Base-by-base conservation (phyloP, 2,113 vertebrate species). In the Neodontobutis hainanensis region DNA sequence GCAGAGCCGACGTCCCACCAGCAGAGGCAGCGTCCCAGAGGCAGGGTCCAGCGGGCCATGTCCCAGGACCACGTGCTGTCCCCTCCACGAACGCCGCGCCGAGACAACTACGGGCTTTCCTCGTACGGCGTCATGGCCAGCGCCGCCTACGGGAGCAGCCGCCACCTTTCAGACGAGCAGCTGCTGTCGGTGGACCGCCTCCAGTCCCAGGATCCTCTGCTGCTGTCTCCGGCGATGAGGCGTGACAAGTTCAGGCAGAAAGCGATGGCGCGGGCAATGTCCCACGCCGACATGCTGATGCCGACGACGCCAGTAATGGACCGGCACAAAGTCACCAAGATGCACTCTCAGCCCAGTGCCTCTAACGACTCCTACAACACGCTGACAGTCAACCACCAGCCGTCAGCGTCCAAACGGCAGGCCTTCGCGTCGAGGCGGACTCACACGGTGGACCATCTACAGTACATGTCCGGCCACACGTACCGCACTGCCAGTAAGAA, bases 401-500 rank as follows among this genome's bases (percentile, higher is more conserved):
- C 19, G 48, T 91, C 91, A 11, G 90, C 94, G 0, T 95, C 94
- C 78, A 99, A 97, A 92, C 93, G 97, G 88, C 97, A 99, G 82
- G 96, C 95, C 0, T 99, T 99, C 7, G 97, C 97, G 86, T 95
- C 95, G 0, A 93, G 97, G 73, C 93, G 96, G 65, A 97, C 96
- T 88, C 97, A 98, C 93, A 99, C 97, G 0, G 96, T 99, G 75
- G 97, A 99, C 73, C 97, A 98, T 87, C 94, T 98, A 78, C 95
- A 98, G 83, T 97, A 96, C 71, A 95, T 96, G 67, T 95, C 96
- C 0, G 97, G 95, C 70, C 92, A 92, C 81, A 77, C 83, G 80
- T 97, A 97, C 83, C 94, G 94, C 90, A 96, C 96, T 68, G 95
- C 95, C 75, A 98, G 96, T 91, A 99, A 98, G 93, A 99, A 95